Percentiles rank a stretch among this genome's conserved stretches.
Evolutionary conservation across 2,888 invertebrate species (phyloP).

Genomic region (Amorpha juglandis): DNA sequence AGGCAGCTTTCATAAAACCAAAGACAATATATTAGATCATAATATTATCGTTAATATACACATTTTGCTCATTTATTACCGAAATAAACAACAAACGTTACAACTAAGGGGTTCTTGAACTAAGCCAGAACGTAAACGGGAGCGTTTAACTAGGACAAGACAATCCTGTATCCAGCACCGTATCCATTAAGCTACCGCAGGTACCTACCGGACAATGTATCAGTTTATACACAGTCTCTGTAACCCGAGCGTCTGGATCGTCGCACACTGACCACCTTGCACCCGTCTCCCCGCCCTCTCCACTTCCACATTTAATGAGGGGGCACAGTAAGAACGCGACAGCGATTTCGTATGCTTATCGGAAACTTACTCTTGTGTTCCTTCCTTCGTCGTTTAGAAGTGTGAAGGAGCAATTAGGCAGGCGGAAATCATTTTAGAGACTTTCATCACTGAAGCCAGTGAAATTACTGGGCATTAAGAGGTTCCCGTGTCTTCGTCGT

Average conservation of each 20-base stretch:
- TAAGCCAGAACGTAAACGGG: not conserved
- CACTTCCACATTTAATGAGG: constrained; percentile 9
- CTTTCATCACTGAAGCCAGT: too few relatives aligned
- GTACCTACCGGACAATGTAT: constrained; percentile 19
- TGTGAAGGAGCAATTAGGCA: not conserved
- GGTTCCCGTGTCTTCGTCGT: too few relatives aligned
- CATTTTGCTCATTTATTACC: too few relatives aligned
- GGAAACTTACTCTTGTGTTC: not conserved
- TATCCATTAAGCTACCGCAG: constrained; percentile 23
- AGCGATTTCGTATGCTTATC: not conserved
- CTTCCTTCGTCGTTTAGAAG: too few relatives aligned
- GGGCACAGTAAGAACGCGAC: not conserved
- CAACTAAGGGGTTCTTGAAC: constrained; percentile 1
- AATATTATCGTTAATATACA: too few relatives aligned
- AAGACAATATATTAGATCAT: too few relatives aligned
- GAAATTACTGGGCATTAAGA: too few relatives aligned
- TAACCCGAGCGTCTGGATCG: constrained; percentile 16
- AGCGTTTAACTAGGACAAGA: constrained; percentile 13
- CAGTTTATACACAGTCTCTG: constrained; percentile 21
- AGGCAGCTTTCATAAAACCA: too few relatives aligned
- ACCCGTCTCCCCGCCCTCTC: not conserved
- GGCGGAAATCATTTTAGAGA: not conserved
- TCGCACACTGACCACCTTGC: not conserved
- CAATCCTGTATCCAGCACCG: constrained; percentile 1
- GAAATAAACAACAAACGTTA: not conserved